Conservation (phyloP, 2,888 invertebrate species). For the Synergus laeviventris region DNA sequence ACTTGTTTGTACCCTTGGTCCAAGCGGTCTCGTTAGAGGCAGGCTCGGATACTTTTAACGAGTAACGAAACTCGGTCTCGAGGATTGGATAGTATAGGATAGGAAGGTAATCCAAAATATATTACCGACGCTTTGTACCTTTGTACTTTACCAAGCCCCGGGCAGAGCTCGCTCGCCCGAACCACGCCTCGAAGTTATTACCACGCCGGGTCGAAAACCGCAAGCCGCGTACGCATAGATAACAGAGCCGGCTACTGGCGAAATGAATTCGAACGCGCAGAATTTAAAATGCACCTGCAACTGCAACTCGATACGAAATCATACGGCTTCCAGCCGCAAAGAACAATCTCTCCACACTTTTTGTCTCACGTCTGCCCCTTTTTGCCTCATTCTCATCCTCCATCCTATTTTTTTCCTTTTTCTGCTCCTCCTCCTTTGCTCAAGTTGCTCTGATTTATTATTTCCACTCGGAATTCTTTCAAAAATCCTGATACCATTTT, state of each 20-base stretch:
- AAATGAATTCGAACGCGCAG: slow-evolving; percentile 63
- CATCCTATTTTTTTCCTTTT: not conserved
- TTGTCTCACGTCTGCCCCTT: not conserved
- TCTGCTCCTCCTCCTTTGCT: not conserved
- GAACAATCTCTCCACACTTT: not conserved
- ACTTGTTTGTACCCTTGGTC: slow-evolving; percentile 31
- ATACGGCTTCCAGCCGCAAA: slow-evolving; percentile 6
- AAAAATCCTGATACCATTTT: not conserved
- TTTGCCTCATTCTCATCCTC: not conserved
- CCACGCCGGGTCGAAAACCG: slow-evolving; percentile 61
- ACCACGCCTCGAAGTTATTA: slow-evolving; percentile 64
- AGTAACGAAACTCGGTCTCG: slow-evolving; percentile 46
- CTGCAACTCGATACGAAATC: slow-evolving; percentile 9
- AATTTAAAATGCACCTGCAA: slow-evolving; percentile 56
- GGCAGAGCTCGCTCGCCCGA: slow-evolving; percentile 52
- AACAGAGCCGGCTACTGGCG: slow-evolving; percentile 57
- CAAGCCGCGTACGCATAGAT: slow-evolving; percentile 62
- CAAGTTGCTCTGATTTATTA: not conserved
- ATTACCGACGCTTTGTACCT: slow-evolving; percentile 72
- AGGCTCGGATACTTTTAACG: slow-evolving; percentile 51
- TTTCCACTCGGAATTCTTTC: not conserved
- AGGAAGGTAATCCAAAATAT: slow-evolving; percentile 66
- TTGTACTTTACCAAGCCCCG: slow-evolving; percentile 60
- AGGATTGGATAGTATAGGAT: slow-evolving; percentile 23
- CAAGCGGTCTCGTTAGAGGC: slow-evolving; percentile 44